Conservation (phyloP, 2,797 vertebrate species). For the Melanotaenia parkinsoni region DNA sequence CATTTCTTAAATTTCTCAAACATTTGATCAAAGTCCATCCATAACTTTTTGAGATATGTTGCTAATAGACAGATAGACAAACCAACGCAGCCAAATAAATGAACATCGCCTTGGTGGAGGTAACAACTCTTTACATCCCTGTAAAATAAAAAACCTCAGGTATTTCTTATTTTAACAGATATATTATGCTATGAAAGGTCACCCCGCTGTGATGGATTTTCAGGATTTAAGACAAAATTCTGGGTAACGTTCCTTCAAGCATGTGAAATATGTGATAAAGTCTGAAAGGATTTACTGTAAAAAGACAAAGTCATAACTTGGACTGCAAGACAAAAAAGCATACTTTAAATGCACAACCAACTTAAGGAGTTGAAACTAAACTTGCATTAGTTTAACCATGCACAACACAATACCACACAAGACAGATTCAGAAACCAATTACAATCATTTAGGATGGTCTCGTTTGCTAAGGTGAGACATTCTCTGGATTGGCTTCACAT, state of each 20-base stretch:
- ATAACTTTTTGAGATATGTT: background rate
- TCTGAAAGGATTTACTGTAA: slow-evolving; percentile 11
- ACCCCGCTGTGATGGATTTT: slow-evolving; percentile 32
- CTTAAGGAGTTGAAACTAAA: slow-evolving; percentile 43
- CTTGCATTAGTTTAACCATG: slow-evolving; percentile 40
- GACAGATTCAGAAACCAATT: slow-evolving; percentile 64
- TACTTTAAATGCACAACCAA: slow-evolving; percentile 12
- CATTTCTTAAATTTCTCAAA: too few relatives aligned
- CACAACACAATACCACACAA: slow-evolving; percentile 32
- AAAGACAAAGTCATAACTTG: background rate
- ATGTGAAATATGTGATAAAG: slow-evolving; percentile 10
- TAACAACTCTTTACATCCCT: slow-evolving; percentile 22
- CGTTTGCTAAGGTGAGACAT: slow-evolving; percentile 74
- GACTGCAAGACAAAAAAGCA: slow-evolving; percentile 3
- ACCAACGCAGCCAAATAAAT: too few relatives aligned
- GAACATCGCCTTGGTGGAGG: too few relatives aligned
- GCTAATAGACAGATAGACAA: too few relatives aligned
- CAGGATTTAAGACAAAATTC: slow-evolving; percentile 23
- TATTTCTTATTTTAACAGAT: slow-evolving; percentile 23
- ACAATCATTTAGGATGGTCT: slow-evolving; percentile 75
- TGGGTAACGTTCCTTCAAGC: background rate
- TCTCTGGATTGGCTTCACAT: slow-evolving; percentile 78
- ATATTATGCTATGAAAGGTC: slow-evolving; percentile 21
- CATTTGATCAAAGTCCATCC: too few relatives aligned
- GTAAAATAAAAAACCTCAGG: slow-evolving; percentile 26